Conservation (phyloP, 2,888 invertebrate genomes). For the Drosophila rellima region DNA sequence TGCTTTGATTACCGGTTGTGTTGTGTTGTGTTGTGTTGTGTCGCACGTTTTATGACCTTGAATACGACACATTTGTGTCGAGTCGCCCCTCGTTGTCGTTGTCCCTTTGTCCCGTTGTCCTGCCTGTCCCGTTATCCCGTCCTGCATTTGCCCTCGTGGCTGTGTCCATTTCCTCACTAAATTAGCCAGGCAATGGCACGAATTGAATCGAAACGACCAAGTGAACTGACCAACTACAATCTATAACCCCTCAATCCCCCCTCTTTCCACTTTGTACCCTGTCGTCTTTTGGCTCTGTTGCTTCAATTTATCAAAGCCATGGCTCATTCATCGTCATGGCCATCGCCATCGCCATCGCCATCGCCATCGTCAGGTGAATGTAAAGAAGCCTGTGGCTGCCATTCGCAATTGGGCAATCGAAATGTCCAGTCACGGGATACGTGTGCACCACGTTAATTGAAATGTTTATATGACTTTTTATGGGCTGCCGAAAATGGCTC, state of each 20-base stretch:
- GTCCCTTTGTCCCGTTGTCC: constrained; percentile 5
- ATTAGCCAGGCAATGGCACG: constrained; percentile 80
- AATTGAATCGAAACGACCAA: constrained; percentile 72
- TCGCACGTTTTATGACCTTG: constrained; percentile 82
- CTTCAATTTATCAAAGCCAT: constrained; percentile 78
- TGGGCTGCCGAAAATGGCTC: constrained; percentile 78
- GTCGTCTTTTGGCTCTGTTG: constrained; percentile 59
- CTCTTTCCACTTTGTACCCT: constrained; percentile 24
- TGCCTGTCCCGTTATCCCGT: constrained; percentile 12
- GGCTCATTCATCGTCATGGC: constrained; percentile 69
- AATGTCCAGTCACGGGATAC: constrained; percentile 43
- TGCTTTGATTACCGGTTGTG: constrained; percentile 82
- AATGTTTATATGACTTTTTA: constrained; percentile 82
- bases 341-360: constrained; percentile 6
- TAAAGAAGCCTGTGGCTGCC: constrained; percentile 9
- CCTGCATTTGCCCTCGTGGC: constrained; percentile 35
- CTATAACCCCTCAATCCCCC: constrained; percentile 1
- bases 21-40: constrained; percentile 40
- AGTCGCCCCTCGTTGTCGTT: constrained; percentile 42
- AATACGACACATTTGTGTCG: constrained; percentile 79
- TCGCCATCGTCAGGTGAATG: constrained; percentile 59
- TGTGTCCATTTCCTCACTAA: constrained; percentile 78
- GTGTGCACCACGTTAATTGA: constrained; percentile 76
- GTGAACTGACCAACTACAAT: constrained; percentile 28
- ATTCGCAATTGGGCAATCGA: constrained; percentile 16